Base-by-base conservation (phyloP, 2,113 vertebrate species). In the Nestor notabilis region DNA sequence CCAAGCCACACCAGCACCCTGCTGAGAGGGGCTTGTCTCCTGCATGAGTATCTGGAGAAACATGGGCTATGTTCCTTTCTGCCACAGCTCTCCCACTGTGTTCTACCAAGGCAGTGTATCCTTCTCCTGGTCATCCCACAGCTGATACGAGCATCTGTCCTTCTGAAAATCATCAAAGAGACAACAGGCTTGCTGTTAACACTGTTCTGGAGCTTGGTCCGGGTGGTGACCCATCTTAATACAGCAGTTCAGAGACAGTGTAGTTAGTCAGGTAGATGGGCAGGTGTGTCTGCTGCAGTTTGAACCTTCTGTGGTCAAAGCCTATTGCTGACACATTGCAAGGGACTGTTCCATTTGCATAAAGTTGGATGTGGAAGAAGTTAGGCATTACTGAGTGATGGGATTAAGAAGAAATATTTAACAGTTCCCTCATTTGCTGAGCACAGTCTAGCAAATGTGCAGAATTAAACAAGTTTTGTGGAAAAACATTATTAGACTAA, bases 151-250 rank as follows among this genome's bases (percentile, higher is more conserved):
- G 7, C 7, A 65, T 53, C 25, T 58, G 10, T 56, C 80, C 44
- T 80, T 65, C 21, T 55, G 33, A 35, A 71, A 71, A n/a, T 56
- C 33, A 81, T 6, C 11, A 68, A n/a, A 80, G 60, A 68, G 41
- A 19, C 68, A 61, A 25, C 3, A 39, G 41, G 18, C 58, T 83
- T 87, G 43, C 21, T 79, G 16, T 41, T 33, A 61, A 41, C 27
- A 11, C 21, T 50, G 1, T 39, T 7, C 17, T 0, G 1, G 11
- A 1, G 6, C 7, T 52, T 63, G 52, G 7, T 63, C n/a, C 28
- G 11, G 25, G 20, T 44, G 20, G 25, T 64, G 53, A 28, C 9
- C 28, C 20, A 8, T 79, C 49, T 10, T 12, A 61, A 25, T 18
- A 25, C 8, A 56, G 41, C 16, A 41, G 44, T 75, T 92, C 27